phyloP scores from a whole-genome alignment of 2,888 invertebrate species.

The Xestia c-nigrum region DNA sequence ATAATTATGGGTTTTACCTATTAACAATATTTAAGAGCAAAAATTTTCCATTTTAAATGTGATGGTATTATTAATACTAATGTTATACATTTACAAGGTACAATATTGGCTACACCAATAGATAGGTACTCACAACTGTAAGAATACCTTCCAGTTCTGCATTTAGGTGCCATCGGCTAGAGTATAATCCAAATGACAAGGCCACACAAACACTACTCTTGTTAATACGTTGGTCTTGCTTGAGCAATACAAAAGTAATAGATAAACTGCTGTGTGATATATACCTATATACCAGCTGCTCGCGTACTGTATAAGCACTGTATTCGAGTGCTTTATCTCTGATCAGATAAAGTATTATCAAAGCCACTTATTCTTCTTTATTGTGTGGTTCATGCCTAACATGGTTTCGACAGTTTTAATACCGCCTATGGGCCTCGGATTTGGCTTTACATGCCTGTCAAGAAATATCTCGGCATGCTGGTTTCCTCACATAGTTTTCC shows the following conservation, averaged over 20 bases:
- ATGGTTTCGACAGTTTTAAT: too few relatives aligned
- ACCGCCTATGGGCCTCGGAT: too few relatives aligned
- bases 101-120: conserved; percentile 4
- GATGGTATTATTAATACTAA: neutral
- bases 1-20: conserved; percentile 46
- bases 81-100: neutral
- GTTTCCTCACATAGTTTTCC: neutral
- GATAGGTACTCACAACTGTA: conserved; percentile 28
- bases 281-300: conserved; percentile 11
- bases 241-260: conserved; percentile 16
- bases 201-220: conserved; percentile 47
- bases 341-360: conserved; percentile 29
- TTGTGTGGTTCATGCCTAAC: too few relatives aligned
- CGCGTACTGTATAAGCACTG: too few relatives aligned
- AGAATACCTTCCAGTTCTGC: too few relatives aligned
- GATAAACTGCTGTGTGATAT: conserved; percentile 18
- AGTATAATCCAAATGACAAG: conserved; percentile 60
- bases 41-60: neutral
- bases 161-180: conserved; percentile 58
- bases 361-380: neutral
- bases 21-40: conserved; percentile 5
- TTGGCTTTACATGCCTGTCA: too few relatives aligned
- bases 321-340: conserved; percentile 35
- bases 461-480: too few relatives aligned
- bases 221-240: neutral